Percentiles rank a stretch among this genome's conserved stretches.
Conservation (phyloP, 2,888 invertebrate species). For the Melanotus villosus region DNA sequence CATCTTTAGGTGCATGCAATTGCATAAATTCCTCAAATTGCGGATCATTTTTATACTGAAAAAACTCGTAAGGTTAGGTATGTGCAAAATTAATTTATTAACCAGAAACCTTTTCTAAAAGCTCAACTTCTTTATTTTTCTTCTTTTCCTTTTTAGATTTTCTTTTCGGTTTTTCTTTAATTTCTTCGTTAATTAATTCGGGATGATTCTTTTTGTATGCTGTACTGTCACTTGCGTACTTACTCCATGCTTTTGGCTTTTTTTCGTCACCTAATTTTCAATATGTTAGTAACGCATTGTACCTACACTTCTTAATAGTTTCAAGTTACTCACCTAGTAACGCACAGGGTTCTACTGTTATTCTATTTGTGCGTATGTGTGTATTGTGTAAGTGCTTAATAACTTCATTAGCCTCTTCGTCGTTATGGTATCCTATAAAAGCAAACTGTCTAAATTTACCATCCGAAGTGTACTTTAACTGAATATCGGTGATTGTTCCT, state of each 20-base stretch:
- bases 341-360: constrained; percentile 83
- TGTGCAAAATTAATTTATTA: no score
- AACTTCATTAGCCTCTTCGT: constrained; percentile 85
- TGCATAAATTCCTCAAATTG: constrained; percentile 91
- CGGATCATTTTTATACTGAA: constrained; percentile 88
- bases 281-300: background rate
- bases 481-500: constrained; percentile 93
- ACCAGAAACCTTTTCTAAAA: constrained; percentile 81
- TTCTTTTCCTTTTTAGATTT: constrained; percentile 53
- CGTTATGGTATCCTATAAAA: constrained; percentile 91
- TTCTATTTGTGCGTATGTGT: constrained; percentile 86
- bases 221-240: constrained; percentile 86
- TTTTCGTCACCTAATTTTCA: constrained; percentile 69
- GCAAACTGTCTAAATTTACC: constrained; percentile 95
- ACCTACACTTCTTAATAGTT: background rate
- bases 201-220: constrained; percentile 73
- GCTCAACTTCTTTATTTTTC: constrained; percentile 74
- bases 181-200: constrained; percentile 60
- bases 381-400: constrained; percentile 86
- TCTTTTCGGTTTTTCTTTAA: constrained; percentile 55
- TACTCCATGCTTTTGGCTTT: constrained; percentile 95
- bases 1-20: constrained; percentile 77
- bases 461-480: constrained; percentile 91
- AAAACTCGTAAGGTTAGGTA: no score
- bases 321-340: no score